Base-by-base conservation (phyloP, 2,888 invertebrate species). In the Norana najaformis region DNA sequence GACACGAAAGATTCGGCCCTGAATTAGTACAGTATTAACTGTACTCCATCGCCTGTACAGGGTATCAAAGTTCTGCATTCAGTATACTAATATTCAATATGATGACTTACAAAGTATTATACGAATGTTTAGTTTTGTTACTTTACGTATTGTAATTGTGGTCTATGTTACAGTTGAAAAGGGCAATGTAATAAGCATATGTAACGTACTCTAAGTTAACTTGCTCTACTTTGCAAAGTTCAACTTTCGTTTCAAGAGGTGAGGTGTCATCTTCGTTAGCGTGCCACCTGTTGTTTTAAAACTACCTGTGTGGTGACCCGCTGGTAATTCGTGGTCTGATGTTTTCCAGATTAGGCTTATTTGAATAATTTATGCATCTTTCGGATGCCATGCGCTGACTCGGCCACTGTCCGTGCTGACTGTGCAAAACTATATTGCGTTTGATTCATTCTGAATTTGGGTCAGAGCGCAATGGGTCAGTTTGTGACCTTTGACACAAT, bases 351-450 rank as follows among this genome's bases (percentile, higher is more conserved):
- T 85, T 36, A 36, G 85, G 37, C 85, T 85, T 35, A 85, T 85
- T 85, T 85, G 85, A 85, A 85, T 85, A 85, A 85, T 85, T 85
- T 85, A 85, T 85, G 85, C 85, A 85, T 85, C 23, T 35, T 8
- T 36, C 69, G 69, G 30, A 69, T 69, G 69, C 69, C 69, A 0
- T 69, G 8, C 69, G 30, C 69, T n/a, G 69, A n/a, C 8, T 69
- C 53, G 53, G 4, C 69, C 5, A 3, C 69, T 30, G n/a, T 8
- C 69, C 8, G 11, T 69, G 30, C 30, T 69, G 11, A 69, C n/a
- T n/a, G n/a, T 69, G 30, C 69, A 30, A n/a, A n/a, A 69, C 3
- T 8, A 69, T n/a, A 47, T n/a, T n/a, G 69, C 8, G 20, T 3
- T 53, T 69, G 69, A n/a, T 69, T 69, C 47, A 47, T 69, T 69